phyloP scores from a whole-genome alignment of 2,113 vertebrate species.

The Oreochromis niloticus region DNA sequence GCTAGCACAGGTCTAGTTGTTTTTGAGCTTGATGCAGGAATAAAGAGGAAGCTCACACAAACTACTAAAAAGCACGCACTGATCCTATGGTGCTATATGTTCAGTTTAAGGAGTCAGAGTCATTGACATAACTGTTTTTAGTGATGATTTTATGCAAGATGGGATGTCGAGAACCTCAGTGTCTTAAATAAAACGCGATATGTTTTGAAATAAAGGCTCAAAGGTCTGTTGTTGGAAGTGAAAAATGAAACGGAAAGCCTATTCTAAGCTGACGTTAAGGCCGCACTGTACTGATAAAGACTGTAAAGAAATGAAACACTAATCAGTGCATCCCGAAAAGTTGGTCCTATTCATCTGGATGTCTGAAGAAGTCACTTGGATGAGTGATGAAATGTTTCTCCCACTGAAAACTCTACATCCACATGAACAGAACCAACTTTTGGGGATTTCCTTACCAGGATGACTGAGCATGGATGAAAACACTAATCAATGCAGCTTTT shows the following conservation, averaged over 20 bases:
- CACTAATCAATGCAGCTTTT: not conserved
- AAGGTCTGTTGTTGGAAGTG: not conserved
- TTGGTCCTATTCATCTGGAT: not conserved
- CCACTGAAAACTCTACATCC: fast-evolving
- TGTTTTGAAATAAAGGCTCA: not conserved
- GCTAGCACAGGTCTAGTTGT: not conserved
- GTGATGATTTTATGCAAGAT: slow-evolving; percentile 21
- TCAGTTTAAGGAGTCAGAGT: slow-evolving; percentile 5
- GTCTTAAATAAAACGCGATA: not conserved
- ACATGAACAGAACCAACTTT: not conserved
- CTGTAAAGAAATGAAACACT: not conserved
- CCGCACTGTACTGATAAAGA: not conserved
- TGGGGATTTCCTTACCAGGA: not conserved
- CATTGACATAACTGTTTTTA: slow-evolving; percentile 15
- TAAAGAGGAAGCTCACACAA: not conserved
- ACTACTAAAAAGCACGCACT: not conserved
- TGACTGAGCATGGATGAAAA: not conserved
- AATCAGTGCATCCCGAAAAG: not conserved
- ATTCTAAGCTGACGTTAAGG: not conserved
- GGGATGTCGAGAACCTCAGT: not conserved
- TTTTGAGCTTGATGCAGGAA: not conserved
- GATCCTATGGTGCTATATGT: slow-evolving; percentile 33
- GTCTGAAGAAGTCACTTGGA: not conserved
- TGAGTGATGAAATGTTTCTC: not conserved
- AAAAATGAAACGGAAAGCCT: not conserved